Percentiles rank a stretch among this genome's conserved stretches.
These are phyloP conservation scores for Pimephales promelas DNA, from an alignment of 2,113 vertebrate genomes.

Conservation along the genomic window DNA sequence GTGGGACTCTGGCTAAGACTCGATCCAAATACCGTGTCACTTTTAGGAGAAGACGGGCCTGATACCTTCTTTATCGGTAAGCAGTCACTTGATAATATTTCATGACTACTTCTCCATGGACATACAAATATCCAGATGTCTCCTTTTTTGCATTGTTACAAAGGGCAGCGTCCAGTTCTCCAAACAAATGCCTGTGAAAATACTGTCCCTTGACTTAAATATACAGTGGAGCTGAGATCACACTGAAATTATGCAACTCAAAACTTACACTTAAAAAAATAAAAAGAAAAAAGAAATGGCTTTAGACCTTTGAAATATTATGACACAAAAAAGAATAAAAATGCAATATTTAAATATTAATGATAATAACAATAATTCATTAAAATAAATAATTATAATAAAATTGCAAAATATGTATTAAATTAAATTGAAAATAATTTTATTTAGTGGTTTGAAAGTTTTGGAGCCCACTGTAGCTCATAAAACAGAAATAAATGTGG, in stretches of 20 bases:
- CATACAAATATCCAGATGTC: too few relatives aligned
- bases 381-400: neutral
- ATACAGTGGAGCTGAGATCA: neutral
- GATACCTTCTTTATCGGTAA: slow-evolving; percentile 92
- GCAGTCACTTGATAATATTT: slow-evolving; percentile 47
- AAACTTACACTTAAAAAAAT: neutral
- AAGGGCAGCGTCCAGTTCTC: neutral
- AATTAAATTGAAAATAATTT: too few relatives aligned
- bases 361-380: too few relatives aligned
- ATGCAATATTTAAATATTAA: too few relatives aligned
- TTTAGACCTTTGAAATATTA: too few relatives aligned
- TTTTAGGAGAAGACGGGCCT: slow-evolving; percentile 82
- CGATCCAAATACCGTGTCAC: slow-evolving; percentile 82
- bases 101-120: neutral
- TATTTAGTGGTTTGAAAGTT: neutral
- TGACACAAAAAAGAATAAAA: too few relatives aligned
- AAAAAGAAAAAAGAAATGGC: too few relatives aligned
- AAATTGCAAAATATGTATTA: neutral
- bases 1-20: slow-evolving; percentile 94
- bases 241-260: neutral
- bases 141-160: neutral
- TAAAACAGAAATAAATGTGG: neutral
- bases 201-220: neutral
- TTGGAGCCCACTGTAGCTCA: neutral
- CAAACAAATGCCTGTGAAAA: neutral